phyloP scores from a whole-genome alignment of 2,797 vertebrate species.

The Acipenser ruthenus region DNA sequence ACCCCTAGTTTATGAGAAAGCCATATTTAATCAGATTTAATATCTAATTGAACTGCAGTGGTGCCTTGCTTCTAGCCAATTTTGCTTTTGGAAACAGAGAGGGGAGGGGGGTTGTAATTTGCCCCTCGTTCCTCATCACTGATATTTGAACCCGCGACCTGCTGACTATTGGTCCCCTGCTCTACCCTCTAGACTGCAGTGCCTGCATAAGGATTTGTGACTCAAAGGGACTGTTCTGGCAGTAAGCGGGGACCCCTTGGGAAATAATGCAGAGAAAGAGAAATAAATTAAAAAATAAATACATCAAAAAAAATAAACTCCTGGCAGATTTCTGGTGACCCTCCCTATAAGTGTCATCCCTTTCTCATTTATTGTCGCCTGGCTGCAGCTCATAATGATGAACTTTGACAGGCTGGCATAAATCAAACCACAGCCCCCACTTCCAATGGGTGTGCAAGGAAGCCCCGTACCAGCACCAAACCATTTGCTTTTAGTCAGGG shows the following conservation, averaged over 20 bases:
- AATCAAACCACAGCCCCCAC: slow-evolving; percentile 9
- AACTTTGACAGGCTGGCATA: slow-evolving; percentile 14
- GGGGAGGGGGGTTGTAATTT: no score
- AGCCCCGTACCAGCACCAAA: no score
- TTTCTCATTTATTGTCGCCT: slow-evolving; percentile 11
- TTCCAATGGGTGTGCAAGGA: neutral
- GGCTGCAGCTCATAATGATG: slow-evolving; percentile 15
- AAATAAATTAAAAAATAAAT: slow-evolving; percentile 13
- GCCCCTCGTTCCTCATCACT: slow-evolving; percentile 15
- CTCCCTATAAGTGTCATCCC: slow-evolving; percentile 9
- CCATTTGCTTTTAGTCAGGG: no score
- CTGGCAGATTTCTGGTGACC: slow-evolving; percentile 8
- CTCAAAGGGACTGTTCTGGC: neutral
- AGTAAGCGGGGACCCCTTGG: neutral
- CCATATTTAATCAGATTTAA: no score
- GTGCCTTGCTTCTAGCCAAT: no score
- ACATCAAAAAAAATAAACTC: neutral
- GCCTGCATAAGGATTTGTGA: neutral
- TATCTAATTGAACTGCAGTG: no score
- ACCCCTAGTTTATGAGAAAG: no score
- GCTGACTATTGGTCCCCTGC: neutral
- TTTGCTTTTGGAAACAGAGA: no score
- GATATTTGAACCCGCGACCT: neutral
- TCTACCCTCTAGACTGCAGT: neutral
- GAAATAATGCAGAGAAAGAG: slow-evolving; percentile 8